Evolutionary conservation across 2,113 vertebrate genomes (phyloP), one percentile per base, ranked within the genome.

Genomic region (Charina bottae): DNA sequence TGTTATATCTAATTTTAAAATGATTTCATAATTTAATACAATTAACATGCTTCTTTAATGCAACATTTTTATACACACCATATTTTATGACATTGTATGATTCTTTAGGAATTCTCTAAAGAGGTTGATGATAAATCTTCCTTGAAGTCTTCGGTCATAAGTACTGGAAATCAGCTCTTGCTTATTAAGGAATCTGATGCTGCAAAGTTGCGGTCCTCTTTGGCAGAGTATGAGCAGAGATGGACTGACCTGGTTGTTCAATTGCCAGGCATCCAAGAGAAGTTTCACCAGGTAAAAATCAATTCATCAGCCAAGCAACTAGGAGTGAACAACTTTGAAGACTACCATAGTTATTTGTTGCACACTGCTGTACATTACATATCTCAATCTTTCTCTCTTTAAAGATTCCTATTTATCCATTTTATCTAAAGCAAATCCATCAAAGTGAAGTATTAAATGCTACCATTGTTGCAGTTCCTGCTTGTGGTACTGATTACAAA

Each of bases 201-300:
- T 1, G 97, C 97, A 2, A 93, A 91, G 0, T 84, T 99, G 89
- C 96, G 96, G 56, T 95, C 97, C 78, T 97, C 94, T 72, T 95
- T 99, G 94, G 95, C 97, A 64, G 97, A 97, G 72, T 95, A 97
- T 15, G 98, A 99, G 92, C 97, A 97, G 91, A 97, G 97, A 60
- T 99, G 99, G 99, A 97, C 97, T 37, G 26, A 97, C 88, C 96
- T 99, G 92, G 94, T 96, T 78, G 92, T 95, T 1, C 96, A 97
- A 0, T 94, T 98, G 10, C 98, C 98, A 15, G 88, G 92, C 24
- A 93, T 98, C 93, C 98, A 98, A 95, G 98, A 98, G 83, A 97
- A 97, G 64, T 97, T 99, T 89, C 98, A 99, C 88, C 97, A 98
- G 98, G 99, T 98, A 72, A 96, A 95, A 46, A 93, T 54, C 91